Conservation (phyloP, 2,797 vertebrate species). For the Labeo calbasu region DNA sequence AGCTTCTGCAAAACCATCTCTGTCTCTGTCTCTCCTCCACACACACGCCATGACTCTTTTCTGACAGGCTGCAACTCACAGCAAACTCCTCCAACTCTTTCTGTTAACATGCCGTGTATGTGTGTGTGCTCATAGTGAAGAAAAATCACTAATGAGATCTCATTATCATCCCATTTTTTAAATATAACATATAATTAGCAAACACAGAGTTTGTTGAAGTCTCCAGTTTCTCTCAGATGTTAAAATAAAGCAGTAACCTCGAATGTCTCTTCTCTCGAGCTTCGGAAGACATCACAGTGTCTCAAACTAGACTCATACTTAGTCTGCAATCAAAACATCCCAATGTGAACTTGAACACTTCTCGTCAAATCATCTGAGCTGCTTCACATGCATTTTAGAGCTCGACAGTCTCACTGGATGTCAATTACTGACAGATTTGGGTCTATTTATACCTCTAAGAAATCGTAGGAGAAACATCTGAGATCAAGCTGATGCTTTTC, state of each 20-base stretch:
- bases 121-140: neutral
- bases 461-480: neutral
- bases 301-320: neutral
- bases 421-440: neutral
- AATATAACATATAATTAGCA: neutral
- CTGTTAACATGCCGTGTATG: neutral
- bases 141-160: neutral
- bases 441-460: neutral
- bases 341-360: neutral
- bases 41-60: conserved; percentile 42
- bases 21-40: neutral
- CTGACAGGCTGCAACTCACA: conserved; percentile 6
- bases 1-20: conserved; percentile 15
- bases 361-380: neutral
- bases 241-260: neutral
- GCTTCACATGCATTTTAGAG: neutral
- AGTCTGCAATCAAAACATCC: neutral
- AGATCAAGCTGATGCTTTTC: neutral
- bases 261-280: neutral
- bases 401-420: neutral
- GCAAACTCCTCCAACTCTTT: neutral
- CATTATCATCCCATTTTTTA: neutral
- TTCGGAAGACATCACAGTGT: neutral
- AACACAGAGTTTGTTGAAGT: neutral
- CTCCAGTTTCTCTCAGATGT: too few relatives aligned